Evolutionary conservation across 1,140 invertebrate genomes (phyloP).

Genomic region (Zaprionus capensis): DNA sequence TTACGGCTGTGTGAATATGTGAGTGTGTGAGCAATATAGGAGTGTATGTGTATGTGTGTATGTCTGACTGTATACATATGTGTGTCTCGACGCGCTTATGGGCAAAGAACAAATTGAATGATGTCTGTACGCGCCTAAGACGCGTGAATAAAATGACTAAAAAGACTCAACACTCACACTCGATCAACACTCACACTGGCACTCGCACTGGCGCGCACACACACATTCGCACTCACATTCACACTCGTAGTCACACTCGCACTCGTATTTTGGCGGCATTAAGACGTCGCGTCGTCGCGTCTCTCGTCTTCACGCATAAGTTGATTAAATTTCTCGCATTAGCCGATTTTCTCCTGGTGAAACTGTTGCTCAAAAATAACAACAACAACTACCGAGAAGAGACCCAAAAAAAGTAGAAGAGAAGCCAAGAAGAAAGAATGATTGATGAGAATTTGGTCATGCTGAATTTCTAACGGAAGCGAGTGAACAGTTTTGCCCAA

Average conservation of each 20-base stretch:
- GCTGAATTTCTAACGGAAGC: conserved; percentile 65
- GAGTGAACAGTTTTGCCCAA: conserved; percentile 47
- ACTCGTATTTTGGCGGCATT: conserved; percentile 38
- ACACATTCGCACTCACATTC: background rate
- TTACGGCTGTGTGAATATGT: background rate
- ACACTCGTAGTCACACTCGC: background rate
- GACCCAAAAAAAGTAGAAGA: conserved; percentile 12
- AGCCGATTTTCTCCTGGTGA: conserved; percentile 72
- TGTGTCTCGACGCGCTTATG: conserved; percentile 21
- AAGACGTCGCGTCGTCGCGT: conserved; percentile 47
- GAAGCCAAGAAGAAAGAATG: conserved; percentile 69
- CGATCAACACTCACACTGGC: background rate
- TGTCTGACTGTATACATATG: background rate
- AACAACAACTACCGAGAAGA: background rate
- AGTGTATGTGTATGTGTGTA: background rate
- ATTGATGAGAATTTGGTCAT: conserved; percentile 68
- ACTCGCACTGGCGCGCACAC: background rate
- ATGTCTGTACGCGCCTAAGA: conserved; percentile 12
- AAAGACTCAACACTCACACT: conserved; percentile 52
- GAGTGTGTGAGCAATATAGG: conserved; percentile 8
- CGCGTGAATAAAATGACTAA: conserved; percentile 50
- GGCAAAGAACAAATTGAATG: conserved; percentile 71
- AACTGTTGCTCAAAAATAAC: conserved; percentile 45
- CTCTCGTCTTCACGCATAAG: conserved; percentile 56
- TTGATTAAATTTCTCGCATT: conserved; percentile 80